Conservation (phyloP, 1,140 invertebrate genomes). For the Drosophila nannoptera region DNA sequence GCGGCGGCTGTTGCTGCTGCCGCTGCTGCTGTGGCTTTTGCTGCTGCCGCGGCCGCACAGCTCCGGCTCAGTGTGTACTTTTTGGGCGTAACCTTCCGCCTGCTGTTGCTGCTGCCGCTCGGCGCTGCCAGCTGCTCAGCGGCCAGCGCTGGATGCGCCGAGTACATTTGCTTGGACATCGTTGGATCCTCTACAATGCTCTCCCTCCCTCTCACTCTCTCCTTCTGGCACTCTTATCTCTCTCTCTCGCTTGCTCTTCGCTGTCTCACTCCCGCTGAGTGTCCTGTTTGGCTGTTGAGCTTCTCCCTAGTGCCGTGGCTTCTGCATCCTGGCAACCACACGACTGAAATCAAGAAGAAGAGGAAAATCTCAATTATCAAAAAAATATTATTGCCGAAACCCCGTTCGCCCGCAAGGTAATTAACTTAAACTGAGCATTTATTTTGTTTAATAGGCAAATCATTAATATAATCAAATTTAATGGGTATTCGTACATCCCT, state of each 20-base stretch:
- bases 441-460: neutral
- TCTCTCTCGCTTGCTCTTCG: neutral
- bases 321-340: conserved; percentile 58
- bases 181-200: neutral
- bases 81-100: too few species aligned
- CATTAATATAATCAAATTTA: neutral
- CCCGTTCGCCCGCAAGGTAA: neutral
- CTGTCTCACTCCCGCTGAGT: neutral
- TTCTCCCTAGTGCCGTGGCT: conserved; percentile 37
- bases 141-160: conserved; percentile 75
- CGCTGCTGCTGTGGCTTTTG: conserved; percentile 7
- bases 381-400: too few species aligned
- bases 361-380: conserved; percentile 59
- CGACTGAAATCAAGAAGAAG: conserved; percentile 33
- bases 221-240: neutral
- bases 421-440: neutral
- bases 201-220: neutral
- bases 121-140: conserved; percentile 69
- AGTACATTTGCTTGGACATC: conserved; percentile 71
- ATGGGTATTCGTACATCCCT: neutral
- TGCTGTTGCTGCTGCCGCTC: too few species aligned
- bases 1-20: neutral
- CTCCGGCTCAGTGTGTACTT: too few species aligned
- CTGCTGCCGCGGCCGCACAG: conserved; percentile 15
- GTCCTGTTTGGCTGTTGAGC: conserved; percentile 2